Evolutionary conservation across 2,888 invertebrate species (phyloP), one percentile per base, ranked within the genome.

Genomic region (Meteorus cinctellus): DNA sequence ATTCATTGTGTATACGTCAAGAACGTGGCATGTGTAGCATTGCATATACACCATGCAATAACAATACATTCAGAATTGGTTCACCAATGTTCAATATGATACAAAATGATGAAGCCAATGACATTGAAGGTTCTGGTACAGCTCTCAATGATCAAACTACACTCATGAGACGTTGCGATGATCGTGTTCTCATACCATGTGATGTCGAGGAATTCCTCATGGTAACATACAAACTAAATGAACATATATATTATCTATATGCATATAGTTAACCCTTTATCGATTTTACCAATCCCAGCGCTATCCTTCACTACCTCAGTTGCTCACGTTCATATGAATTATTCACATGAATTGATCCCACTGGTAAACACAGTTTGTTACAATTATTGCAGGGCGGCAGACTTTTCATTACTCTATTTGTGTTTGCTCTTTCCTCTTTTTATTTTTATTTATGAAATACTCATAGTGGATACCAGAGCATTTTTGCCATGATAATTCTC

Each of bases 121-220:
- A 27, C 6, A 19, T 51, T 62, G 87, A 88, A 59, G 90, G 90
- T 4, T 90, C 90, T 14, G 90, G 90, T 0, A 84, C 82, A 76
- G 90, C 91, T 41, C 89, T 90, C 85, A 90, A 87, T 77, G 90
- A 90, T 0, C 41, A 41, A 10, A 81, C 86, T 1, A 90, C 90
- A 0, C 88, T 85, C 36, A 90, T 91, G 0, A 82, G 91, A 55
- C 88, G 91, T 0, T 96, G 96, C 85, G 90, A 90, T 16, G 96
- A 96, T 86, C 92, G 94, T 68, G 92, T 96, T 67, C 93, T 96
- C 0, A 93, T 96, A 90, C 95, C 96, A 0, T 96, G 96, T 83
- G 96, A 96, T 85, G 94, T 94, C 74, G 96, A 96, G 84, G 96
- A 96, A 86, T 94, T 96, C 85, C 92, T 96, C 77, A 93, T 94